Percentiles rank a stretch among this genome's conserved stretches.
Evolutionary conservation across 2,888 invertebrate genomes (phyloP).

Genomic region (Herminia tarsipennalis): DNA sequence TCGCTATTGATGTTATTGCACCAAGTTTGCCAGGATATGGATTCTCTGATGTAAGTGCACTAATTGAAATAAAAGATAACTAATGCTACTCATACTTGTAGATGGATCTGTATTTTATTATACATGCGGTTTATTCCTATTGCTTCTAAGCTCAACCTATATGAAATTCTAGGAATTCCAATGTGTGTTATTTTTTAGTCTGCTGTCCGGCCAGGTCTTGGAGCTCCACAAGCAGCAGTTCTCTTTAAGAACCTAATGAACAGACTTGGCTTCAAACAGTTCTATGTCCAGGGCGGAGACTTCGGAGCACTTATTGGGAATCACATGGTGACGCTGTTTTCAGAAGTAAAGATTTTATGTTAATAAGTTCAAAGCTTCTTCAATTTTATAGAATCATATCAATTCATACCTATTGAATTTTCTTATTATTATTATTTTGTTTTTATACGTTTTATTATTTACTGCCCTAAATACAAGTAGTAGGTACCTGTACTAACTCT

Average conservation of each 20-base stretch:
- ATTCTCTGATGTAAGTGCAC: conserved; percentile 73
- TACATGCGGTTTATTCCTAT: no score
- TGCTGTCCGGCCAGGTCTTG: conserved; percentile 85
- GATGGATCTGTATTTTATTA: no score
- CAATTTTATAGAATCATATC: no score
- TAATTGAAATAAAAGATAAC: no score
- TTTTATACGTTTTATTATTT: no score
- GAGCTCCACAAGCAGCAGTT: conserved; percentile 78
- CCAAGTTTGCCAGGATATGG: conserved; percentile 85
- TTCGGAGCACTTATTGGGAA: conserved; percentile 88
- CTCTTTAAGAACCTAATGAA: conserved; percentile 89
- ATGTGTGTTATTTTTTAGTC: conserved; percentile 34
- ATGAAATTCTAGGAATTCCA: no score
- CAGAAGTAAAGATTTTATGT: conserved; percentile 61
- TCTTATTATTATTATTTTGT: no score
- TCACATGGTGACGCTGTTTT: conserved; percentile 76
- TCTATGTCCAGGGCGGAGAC: conserved; percentile 90
- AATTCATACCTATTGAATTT: no score
- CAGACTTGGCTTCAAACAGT: conserved; percentile 87
- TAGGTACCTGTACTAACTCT: no score
- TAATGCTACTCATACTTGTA: no score
- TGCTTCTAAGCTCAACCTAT: no score
- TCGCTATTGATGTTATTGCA: conserved; percentile 87
- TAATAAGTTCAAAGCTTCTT: neutral
- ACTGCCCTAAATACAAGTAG: no score